Evolutionary conservation across 2,797 vertebrate species (phyloP).

Genomic region (Danio tinwini): DNA sequence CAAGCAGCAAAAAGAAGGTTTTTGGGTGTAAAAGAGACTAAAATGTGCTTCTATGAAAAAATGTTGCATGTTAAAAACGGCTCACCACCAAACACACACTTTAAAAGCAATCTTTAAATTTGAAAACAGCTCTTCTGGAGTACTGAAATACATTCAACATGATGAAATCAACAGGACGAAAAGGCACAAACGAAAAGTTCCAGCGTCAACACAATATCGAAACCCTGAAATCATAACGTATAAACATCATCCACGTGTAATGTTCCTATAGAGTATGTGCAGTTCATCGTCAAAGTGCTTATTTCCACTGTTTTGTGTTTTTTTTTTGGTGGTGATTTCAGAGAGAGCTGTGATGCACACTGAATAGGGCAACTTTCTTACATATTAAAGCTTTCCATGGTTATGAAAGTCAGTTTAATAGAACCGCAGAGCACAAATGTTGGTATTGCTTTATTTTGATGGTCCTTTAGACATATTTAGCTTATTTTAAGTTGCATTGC

Average conservation of each 20-base stretch:
- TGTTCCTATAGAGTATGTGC: constrained; percentile 63
- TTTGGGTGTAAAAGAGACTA: too few relatives aligned
- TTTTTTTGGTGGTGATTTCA: constrained; percentile 77
- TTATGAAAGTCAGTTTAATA: constrained; percentile 55
- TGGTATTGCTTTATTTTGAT: too few relatives aligned
- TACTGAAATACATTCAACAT: constrained; percentile 11
- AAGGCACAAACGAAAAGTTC: background rate
- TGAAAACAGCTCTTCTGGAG: background rate
- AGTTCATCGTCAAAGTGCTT: constrained; percentile 79
- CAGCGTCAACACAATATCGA: constrained; percentile 31
- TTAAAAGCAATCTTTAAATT: background rate
- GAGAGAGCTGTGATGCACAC: constrained; percentile 65
- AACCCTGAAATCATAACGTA: constrained; percentile 51
- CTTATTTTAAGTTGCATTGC: too few relatives aligned
- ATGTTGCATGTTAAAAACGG: too few relatives aligned
- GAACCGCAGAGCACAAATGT: background rate
- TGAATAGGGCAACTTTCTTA: constrained; percentile 47
- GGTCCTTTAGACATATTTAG: too few relatives aligned
- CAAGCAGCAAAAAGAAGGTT: too few relatives aligned
- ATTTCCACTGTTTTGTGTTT: constrained; percentile 66
- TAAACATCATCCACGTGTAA: constrained; percentile 43
- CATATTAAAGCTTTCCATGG: constrained; percentile 74
- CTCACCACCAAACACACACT: background rate
- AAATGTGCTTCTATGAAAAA: too few relatives aligned
- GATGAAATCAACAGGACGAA: constrained; percentile 37